Evolutionary conservation across 2,888 invertebrate genomes (phyloP).

Genomic region (Ormyrus labotus): DNA sequence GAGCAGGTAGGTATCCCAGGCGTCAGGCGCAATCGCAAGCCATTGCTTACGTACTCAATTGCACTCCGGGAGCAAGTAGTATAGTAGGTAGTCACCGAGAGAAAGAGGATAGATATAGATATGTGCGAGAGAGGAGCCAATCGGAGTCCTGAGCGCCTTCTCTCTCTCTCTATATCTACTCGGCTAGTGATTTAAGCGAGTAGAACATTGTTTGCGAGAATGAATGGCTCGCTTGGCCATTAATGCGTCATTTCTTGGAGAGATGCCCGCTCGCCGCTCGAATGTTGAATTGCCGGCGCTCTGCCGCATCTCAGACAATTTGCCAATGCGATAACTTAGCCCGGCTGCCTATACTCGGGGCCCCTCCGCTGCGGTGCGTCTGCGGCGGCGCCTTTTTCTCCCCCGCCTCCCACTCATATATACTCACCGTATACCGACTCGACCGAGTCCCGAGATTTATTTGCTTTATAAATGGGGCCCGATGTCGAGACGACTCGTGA

Average conservation of each 20-base stretch:
- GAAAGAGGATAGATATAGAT: not conserved
- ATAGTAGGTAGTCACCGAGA: not conserved
- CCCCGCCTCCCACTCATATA: not conserved
- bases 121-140: constrained; percentile 6
- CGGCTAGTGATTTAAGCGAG: constrained; percentile 59
- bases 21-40: constrained; percentile 35
- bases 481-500: constrained; percentile 62
- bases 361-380: constrained; percentile 27
- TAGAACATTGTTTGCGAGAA: constrained; percentile 64
- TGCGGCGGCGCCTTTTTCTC: not conserved
- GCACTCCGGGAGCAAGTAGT: not conserved
- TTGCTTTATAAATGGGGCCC: constrained; percentile 67
- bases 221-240: constrained; percentile 58
- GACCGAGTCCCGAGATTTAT: constrained; percentile 57
- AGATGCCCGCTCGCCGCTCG: constrained; percentile 59
- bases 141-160: not conserved
- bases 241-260: constrained; percentile 66
- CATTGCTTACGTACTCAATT: constrained; percentile 44
- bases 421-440: not conserved
- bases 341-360: constrained; percentile 33
- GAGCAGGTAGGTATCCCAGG: constrained; percentile 1
- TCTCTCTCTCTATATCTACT: not conserved
- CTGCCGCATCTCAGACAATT: constrained; percentile 63
- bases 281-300: constrained; percentile 41
- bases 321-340: constrained; percentile 61